phyloP scores from a whole-genome alignment of 2,888 invertebrate species.

The Drosophila macrothrix region DNA sequence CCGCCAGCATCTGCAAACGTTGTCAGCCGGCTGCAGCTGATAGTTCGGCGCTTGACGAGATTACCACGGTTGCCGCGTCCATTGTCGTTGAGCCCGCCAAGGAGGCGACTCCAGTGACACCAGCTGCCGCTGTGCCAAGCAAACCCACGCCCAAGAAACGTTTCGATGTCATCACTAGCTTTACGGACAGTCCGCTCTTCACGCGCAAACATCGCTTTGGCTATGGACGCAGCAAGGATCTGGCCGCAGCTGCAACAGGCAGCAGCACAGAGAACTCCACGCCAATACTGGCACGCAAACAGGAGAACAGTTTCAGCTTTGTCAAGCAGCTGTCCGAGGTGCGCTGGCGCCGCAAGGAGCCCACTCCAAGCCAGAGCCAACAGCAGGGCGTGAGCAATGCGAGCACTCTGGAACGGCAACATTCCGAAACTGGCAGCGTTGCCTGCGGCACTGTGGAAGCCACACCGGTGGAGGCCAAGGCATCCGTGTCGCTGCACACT shows the following conservation, averaged over 20 bases:
- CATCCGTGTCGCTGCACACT: conserved; percentile 85
- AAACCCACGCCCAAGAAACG: conserved; percentile 80
- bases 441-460: conserved; percentile 80
- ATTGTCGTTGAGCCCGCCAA: conserved; percentile 48
- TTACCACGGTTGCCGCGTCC: conserved; percentile 39
- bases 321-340: conserved; percentile 84
- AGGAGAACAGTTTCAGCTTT: conserved; percentile 84
- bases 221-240: conserved; percentile 78
- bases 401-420: conserved; percentile 64
- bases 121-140: conserved; percentile 23
- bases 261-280: conserved; percentile 79
- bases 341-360: conserved; percentile 83
- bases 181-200: conserved; percentile 85
- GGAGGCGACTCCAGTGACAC: conserved; percentile 20
- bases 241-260: conserved; percentile 49
- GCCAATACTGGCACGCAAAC: conserved; percentile 82
- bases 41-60: conserved; percentile 59
- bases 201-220: conserved; percentile 85
- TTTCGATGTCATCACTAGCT: conserved; percentile 85
- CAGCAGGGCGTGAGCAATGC: conserved; percentile 39
- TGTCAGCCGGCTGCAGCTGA: conserved; percentile 66
- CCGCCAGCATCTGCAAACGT: conserved; percentile 78
- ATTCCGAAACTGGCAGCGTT: conserved; percentile 44
- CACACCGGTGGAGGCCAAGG: conserved; percentile 84
- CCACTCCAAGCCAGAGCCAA: conserved; percentile 61